Conservation (phyloP, 2,113 vertebrate genomes). For the Forbesichthys agassizii region DNA sequence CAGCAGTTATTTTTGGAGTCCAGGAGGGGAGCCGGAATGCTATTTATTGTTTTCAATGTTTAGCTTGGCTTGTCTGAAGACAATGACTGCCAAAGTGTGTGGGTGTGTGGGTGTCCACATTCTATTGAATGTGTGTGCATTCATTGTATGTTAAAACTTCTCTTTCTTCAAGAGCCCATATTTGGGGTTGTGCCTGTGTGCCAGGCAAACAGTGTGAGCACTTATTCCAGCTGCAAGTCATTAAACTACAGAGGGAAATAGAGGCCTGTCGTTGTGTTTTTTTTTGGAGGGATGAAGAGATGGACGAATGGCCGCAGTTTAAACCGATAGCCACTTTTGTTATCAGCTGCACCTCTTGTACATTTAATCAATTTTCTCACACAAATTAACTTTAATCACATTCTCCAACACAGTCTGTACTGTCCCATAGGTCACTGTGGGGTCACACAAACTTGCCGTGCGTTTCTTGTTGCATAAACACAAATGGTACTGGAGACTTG, state of each 20-base stretch:
- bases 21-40: conserved; percentile 1
- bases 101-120: neutral
- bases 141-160: neutral
- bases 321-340: neutral
- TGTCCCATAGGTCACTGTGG: neutral
- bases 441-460: neutral
- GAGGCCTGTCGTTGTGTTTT: neutral
- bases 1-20: conserved; percentile 37
- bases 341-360: neutral
- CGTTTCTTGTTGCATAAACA: neutral
- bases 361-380: neutral
- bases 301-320: conserved; percentile 3
- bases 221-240: conserved; percentile 21
- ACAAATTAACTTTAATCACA: conserved; percentile 2
- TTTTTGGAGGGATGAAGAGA: neutral
- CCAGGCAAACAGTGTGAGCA: neutral
- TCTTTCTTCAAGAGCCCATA: neutral
- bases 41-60: conserved; percentile 19
- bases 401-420: neutral
- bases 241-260: conserved; percentile 12
- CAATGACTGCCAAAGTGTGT: conserved; percentile 7
- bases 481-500: conserved; percentile 6
- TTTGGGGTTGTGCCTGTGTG: neutral
- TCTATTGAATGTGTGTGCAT: neutral
- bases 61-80: conserved; percentile 23